Percentiles rank a stretch among this genome's conserved stretches.
Evolutionary conservation across 2,888 invertebrate genomes (phyloP).

Genomic region (Pherbina coryleti): DNA sequence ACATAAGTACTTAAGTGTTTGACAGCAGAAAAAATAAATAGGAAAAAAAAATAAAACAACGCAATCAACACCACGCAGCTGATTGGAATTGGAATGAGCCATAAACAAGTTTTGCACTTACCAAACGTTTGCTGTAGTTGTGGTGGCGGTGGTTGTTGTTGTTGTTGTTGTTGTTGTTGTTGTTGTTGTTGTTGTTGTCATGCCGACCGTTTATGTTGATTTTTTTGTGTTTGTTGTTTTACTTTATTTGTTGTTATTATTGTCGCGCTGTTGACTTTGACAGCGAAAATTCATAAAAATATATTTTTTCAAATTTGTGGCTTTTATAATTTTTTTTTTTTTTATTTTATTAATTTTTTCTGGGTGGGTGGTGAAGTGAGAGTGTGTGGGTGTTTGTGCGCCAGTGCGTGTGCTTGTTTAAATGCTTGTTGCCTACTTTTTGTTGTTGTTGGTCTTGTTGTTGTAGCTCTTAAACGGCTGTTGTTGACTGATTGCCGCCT

Average conservation of each 20-base stretch:
- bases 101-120: conserved; percentile 28
- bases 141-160: no score
- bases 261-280: conserved; percentile 22
- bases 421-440: neutral
- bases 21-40: no score
- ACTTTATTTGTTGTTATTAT: conserved; percentile 2
- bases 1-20: no score
- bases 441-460: conserved; percentile 17
- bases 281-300: conserved; percentile 22
- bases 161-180: conserved; percentile 22
- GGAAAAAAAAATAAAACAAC: no score
- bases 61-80: no score
- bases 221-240: conserved; percentile 20
- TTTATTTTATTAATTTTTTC: conserved; percentile 14
- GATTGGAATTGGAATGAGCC: neutral
- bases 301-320: no score
- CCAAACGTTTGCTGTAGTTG: neutral
- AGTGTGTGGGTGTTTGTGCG: neutral
- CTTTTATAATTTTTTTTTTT: neutral
- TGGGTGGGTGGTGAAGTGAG: neutral
- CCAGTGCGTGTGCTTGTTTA: neutral
- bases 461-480: neutral
- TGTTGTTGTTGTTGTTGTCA: conserved; percentile 27
- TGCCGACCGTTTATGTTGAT: neutral
- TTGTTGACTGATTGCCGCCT: conserved; percentile 8